A percentile compares a stretch with the other conserved stretches of the same genome.
Evolutionary conservation across 2,888 invertebrate species (phyloP).

Genomic region (Volucella inanis): DNA sequence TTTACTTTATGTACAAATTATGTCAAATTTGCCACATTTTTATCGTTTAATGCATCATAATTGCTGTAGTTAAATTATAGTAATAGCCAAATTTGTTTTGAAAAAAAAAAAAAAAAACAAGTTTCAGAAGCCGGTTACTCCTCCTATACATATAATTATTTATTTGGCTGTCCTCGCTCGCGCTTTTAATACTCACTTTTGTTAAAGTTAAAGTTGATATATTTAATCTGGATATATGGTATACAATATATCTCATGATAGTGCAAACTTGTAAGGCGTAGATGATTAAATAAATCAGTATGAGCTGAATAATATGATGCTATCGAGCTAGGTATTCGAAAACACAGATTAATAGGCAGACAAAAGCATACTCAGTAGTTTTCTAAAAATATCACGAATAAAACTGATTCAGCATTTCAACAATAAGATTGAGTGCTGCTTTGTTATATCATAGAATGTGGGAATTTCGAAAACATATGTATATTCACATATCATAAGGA

Average conservation of each 20-base stretch:
- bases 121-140: conserved; percentile 43
- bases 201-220: neutral
- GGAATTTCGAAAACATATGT: conserved; percentile 7
- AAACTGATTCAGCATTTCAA: neutral
- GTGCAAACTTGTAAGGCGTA: neutral
- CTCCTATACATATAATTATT: neutral
- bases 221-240: too few relatives aligned
- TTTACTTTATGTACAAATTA: neutral
- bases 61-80: conserved; percentile 3
- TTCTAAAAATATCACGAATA: conserved; percentile 29
- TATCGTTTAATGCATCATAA: conserved; percentile 39
- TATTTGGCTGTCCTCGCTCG: neutral
- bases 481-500: neutral
- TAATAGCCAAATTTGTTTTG: neutral
- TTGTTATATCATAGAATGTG: neutral
- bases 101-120: conserved; percentile 26
- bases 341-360: neutral
- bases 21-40: conserved; percentile 15
- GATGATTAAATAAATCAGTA: neutral
- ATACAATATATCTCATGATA: too few relatives aligned
- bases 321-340: neutral
- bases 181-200: neutral
- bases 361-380: too few relatives aligned
- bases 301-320: neutral
- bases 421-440: neutral